phyloP scores from a whole-genome alignment of 2,797 vertebrate genomes.

The Premnoplex brunnescens region DNA sequence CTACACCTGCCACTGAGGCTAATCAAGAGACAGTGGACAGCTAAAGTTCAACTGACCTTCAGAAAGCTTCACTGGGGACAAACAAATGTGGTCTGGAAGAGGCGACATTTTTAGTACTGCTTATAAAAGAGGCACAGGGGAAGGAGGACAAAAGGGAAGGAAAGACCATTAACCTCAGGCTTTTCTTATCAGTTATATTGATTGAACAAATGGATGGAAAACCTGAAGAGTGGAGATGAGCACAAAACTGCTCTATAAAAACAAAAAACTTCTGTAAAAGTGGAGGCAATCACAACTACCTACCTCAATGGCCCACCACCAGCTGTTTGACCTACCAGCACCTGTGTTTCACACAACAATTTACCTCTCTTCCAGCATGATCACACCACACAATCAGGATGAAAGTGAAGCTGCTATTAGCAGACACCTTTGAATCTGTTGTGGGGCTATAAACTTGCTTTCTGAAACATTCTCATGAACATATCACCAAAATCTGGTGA shows the following conservation, averaged over 20 bases:
- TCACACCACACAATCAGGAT: background rate
- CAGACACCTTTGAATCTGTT: background rate
- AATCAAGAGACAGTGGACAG: background rate
- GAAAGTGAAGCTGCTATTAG: background rate
- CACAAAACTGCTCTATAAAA: background rate
- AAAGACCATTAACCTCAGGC: background rate
- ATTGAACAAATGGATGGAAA: background rate
- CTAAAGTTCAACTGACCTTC: background rate
- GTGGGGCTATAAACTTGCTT: background rate
- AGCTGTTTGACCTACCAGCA: background rate
- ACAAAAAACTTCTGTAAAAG: background rate
- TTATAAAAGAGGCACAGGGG: background rate
- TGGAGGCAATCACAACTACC: background rate
- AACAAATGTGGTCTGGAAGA: background rate
- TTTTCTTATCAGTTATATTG: background rate
- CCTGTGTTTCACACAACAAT: background rate
- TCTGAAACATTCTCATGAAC: background rate
- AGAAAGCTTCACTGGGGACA: background rate
- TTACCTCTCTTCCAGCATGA: background rate
- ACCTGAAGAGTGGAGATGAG: background rate
- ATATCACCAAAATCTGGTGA: background rate
- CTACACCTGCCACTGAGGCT: background rate
- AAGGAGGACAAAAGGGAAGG: background rate
- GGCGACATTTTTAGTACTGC: background rate
- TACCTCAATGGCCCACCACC: background rate